phyloP scores from a whole-genome alignment of 2,113 vertebrate species.

The Phaethon lepturus region DNA sequence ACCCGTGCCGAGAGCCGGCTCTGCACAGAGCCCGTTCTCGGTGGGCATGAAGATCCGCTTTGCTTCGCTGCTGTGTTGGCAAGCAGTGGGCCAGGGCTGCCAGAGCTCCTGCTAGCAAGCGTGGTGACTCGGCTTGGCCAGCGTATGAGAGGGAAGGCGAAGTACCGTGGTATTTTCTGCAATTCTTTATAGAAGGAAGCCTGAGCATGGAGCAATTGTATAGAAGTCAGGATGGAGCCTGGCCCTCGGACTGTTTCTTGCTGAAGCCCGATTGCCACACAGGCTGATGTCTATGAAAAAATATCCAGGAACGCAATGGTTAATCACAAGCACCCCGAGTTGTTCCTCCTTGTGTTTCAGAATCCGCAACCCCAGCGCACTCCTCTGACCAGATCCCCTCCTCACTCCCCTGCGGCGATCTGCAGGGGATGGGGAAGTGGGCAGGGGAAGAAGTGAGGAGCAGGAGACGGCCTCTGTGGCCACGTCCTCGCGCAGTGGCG shows the following conservation, averaged over 20 bases:
- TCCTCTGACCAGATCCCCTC: background rate
- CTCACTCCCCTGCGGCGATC: background rate
- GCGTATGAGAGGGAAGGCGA: rapidly evolving
- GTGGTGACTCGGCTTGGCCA: background rate
- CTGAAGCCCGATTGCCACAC: background rate
- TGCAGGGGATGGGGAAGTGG: background rate
- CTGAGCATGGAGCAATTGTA: rapidly evolving
- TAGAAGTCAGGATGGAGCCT: background rate
- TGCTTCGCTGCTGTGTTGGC: background rate
- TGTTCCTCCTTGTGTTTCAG: background rate
- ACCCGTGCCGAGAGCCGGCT: rapidly evolving
- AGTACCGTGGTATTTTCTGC: rapidly evolving
- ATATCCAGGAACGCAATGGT: background rate
- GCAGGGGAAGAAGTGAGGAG: background rate
- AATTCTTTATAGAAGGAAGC: background rate
- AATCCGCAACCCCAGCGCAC: background rate
- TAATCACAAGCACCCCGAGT: background rate
- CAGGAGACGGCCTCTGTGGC: background rate
- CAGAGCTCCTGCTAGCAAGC: rapidly evolving
- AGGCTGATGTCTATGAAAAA: background rate
- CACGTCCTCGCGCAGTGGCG: rapidly evolving
- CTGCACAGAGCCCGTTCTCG: background rate
- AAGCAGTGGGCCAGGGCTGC: background rate
- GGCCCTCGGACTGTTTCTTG: background rate
- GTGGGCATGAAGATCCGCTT: rapidly evolving